Base-by-base conservation (phyloP, 2,113 vertebrate species). In the Petrocephalus microphthalmus region DNA sequence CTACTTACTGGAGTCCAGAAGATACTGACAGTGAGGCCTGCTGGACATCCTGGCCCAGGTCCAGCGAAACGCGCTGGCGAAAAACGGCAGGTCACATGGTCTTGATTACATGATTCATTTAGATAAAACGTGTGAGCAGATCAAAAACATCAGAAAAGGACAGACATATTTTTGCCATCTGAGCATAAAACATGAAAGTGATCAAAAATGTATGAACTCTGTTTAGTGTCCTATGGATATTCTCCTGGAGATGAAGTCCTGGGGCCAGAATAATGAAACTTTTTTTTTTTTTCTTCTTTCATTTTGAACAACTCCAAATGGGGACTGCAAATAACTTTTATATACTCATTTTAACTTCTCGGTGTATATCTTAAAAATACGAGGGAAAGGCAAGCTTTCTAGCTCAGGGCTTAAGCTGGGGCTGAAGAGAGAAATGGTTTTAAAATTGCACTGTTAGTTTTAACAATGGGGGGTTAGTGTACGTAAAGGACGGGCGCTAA, bases 91-190 rank as follows among this genome's bases (percentile, higher is more conserved):
- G 17, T 88, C 88, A 85, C 54, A 85, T 88, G 88, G 45, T 89
- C 88, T n/a, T n/a, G 45, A 89, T 89, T 86, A 86, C 71, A 56
- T 47, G 52, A 88, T 86, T 85, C 83, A 54, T 45, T 85, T 74
- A 71, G 45, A 83, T 64, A 85, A 74, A 85, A 85, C 52, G 82
- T 53, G 47, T 51, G 45, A 15, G 49, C 29, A 86, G 88, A 88
- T 88, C 88, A 88, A 85, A 85, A 51, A 84, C 54, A 17, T 67
- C 47, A 85, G 49, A 87, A 86, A 87, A 47, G 56, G 8, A 56
- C 37, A 82, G 52, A 71, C 82, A 88, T 37, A 37, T 89, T 74
- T 85, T 71, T 52, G 29, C 82, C 88, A 89, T 89, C 57, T 85
- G 83, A 71, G 64, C 51, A 85, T 85, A 71, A 71, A 74, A 89